These are phyloP conservation scores for Noctuana brunneofusca DNA, from an alignment of 2,888 invertebrate genomes.

Conservation along the genomic window DNA sequence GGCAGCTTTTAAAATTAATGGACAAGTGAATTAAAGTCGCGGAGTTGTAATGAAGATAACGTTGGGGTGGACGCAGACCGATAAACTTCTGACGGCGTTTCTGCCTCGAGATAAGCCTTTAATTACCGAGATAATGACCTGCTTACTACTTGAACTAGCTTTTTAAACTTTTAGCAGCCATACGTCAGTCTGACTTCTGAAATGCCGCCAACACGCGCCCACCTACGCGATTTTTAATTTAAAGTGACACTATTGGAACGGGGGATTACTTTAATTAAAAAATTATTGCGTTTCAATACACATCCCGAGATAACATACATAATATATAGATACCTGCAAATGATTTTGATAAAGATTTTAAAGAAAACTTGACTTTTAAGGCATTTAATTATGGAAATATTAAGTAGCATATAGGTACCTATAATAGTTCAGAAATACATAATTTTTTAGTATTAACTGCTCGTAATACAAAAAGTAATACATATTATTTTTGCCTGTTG, in stretches of 20 bases:
- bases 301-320: neutral
- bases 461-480: too few relatives aligned
- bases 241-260: constrained; percentile 12
- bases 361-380: too few relatives aligned
- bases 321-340: neutral
- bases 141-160: constrained; percentile 37
- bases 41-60: constrained; percentile 78
- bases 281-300: neutral
- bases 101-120: constrained; percentile 70
- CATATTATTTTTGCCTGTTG: too few relatives aligned
- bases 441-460: too few relatives aligned
- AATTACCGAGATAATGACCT: constrained; percentile 71
- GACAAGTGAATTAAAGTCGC: constrained; percentile 74
- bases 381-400: too few relatives aligned
- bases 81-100: constrained; percentile 76
- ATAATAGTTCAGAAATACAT: too few relatives aligned
- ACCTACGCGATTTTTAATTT: constrained; percentile 22
- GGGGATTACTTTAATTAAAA: constrained; percentile 4
- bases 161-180: constrained; percentile 34
- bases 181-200: constrained; percentile 32
- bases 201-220: constrained; percentile 24
- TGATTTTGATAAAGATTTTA: too few relatives aligned
- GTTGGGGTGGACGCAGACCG: constrained; percentile 62
- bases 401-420: too few relatives aligned
- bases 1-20: constrained; percentile 77